Evolutionary conservation across 2,797 vertebrate genomes (phyloP), one percentile per base, ranked within the genome.

Genomic region (Holocentrus rufus): DNA sequence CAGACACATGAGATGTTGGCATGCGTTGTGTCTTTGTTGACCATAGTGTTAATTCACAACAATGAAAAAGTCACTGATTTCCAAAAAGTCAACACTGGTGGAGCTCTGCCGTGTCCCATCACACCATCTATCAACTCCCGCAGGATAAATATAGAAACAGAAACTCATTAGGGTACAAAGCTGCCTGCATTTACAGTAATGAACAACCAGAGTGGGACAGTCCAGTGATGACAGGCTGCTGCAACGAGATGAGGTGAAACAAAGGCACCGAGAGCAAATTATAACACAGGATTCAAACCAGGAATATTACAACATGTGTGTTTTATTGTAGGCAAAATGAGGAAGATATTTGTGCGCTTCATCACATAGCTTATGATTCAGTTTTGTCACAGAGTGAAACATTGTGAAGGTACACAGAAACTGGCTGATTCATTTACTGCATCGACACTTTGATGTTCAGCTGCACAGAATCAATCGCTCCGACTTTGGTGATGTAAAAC

Each of bases 11-110:
- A 30, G 52, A 30, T 42, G 13, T 5, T 36, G 7, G 13, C 25
- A 8, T 7, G 11, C 4, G 10, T 36, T 42, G 31, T 58, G 76
- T 74, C 70, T 54, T 65, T 63, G 59, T 50, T 69, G 67, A 75
- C 68, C 50, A 0, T 65, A 58, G 54, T 39, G 80, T 86, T 83
- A 74, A 76, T 75, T 69, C 63, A 74, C 66, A 79, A 79, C 82
- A 76, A 64, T 72, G 56, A 81, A 31, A 66, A 18, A 78, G 90
- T 86, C 75, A 89, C 88, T 85, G 57, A 89, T 92, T 88, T 72
- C 69, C 75, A 23, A 49, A 80, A 66, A 60, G 82, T 75, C 68
- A 85, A 82, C 85, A 75, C 2, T 15, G 65, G 2, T 25, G 23
- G 54, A 27, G 42, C 59, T 70, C 61, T n/a, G 17, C 64, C 17